A percentile compares a stretch with the other conserved stretches of the same genome.
Conservation (phyloP, 1,140 invertebrate genomes). For the Drosophila burlai region DNA sequence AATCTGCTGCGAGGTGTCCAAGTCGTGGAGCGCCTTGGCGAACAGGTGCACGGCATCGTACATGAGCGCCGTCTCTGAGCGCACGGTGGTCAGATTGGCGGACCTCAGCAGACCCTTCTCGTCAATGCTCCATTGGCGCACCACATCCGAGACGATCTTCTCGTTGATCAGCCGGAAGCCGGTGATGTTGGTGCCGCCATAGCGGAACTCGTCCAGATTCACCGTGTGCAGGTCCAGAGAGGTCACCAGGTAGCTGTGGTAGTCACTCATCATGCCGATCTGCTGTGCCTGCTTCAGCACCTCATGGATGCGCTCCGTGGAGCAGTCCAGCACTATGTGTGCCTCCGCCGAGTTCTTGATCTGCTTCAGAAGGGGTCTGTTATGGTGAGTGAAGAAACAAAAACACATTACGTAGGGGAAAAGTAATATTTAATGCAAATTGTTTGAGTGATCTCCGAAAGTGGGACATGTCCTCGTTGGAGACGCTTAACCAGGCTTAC, state of each 20-base stretch:
- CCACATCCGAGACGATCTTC: conserved; percentile 88
- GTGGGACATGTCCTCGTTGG: background rate
- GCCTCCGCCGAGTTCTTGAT: conserved; percentile 96
- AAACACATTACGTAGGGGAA: too few species aligned
- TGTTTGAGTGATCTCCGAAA: background rate
- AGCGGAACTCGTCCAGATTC: conserved; percentile 96
- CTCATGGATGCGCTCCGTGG: conserved; percentile 92
- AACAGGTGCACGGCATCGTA: conserved; percentile 98
- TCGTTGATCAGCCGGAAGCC: conserved; percentile 90
- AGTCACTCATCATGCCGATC: conserved; percentile 97
- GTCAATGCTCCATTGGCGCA: conserved; percentile 90
- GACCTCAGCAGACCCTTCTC: conserved; percentile 77
- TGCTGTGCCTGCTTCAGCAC: conserved; percentile 97
- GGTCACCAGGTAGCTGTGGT: conserved; percentile 96
- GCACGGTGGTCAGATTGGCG: conserved; percentile 81
- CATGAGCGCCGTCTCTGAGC: conserved; percentile 98
- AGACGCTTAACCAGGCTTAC: conserved; percentile 84
- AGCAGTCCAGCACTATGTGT: conserved; percentile 96
- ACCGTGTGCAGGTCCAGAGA: conserved; percentile 95
- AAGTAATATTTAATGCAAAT: background rate
- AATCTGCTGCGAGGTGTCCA: conserved; percentile 95
- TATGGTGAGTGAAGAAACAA: background rate
- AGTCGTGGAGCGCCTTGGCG: conserved; percentile 95
- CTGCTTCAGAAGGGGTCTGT: conserved; percentile 94
- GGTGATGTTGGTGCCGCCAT: conserved; percentile 97